Evolutionary conservation across 2,888 invertebrate genomes (phyloP).

Genomic region (Liopterus haemorrhoidalis): DNA sequence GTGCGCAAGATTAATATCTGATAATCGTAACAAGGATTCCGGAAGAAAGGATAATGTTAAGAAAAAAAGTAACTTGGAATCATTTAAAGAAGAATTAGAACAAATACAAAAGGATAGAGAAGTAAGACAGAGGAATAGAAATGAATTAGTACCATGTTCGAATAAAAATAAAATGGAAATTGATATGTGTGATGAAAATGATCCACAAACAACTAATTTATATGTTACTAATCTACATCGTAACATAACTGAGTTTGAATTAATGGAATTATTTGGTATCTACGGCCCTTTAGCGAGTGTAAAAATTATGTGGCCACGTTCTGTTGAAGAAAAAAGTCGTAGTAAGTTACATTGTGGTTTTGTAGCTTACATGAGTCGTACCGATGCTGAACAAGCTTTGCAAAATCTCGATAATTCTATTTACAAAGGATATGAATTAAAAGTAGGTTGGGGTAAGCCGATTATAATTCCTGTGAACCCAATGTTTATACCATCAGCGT

Average conservation of each 20-base stretch:
- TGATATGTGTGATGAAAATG: conserved; percentile 68
- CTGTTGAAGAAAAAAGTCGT: conserved; percentile 87
- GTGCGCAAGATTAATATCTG: conserved; percentile 56
- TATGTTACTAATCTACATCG: conserved; percentile 95
- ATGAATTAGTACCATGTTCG: conserved; percentile 52
- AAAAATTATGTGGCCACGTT: conserved; percentile 99
- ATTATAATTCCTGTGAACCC: conserved; percentile 92
- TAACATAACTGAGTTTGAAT: conserved; percentile 87
- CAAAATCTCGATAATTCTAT: conserved; percentile 79
- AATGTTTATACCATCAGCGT: conserved; percentile 87
- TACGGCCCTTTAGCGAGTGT: conserved; percentile 97
- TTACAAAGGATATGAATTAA: conserved; percentile 89
- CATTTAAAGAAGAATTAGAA: conserved; percentile 95
- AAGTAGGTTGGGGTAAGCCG: conserved; percentile 96
- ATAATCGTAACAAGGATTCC: conserved; percentile 53
- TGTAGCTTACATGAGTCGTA: conserved; percentile 98
- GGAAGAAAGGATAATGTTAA: conserved; percentile 70
- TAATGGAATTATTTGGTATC: conserved; percentile 94
- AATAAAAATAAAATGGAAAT: conserved; percentile 16
- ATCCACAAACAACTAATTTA: conserved; percentile 93
- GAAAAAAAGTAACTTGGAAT: conserved; percentile 92
- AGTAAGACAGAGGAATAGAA: conserved; percentile 80
- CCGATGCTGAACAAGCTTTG: conserved; percentile 89
- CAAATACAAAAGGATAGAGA: conserved; percentile 90
- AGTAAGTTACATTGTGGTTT: conserved; percentile 94